Conservation (phyloP, 2,113 vertebrate genomes). For the Sorex fumeus region DNA sequence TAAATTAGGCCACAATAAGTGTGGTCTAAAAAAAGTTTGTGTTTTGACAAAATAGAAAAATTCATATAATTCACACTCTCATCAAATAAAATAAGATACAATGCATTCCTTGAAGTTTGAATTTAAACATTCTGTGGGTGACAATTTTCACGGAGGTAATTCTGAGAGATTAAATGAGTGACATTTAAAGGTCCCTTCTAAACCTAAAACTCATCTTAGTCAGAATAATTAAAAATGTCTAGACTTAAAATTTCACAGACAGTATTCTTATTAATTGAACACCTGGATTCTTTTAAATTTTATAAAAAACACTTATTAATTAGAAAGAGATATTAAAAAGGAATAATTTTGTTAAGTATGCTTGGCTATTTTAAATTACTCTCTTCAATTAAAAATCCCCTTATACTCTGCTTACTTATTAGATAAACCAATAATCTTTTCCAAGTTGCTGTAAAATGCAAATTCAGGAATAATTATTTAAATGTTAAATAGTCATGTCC, state of each 20-base stretch:
- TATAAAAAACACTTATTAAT: slow-evolving; percentile 60
- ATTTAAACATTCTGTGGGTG: neutral
- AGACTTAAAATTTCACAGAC: neutral
- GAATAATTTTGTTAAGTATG: slow-evolving; percentile 65
- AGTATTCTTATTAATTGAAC: slow-evolving; percentile 63
- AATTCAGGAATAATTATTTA: slow-evolving; percentile 72
- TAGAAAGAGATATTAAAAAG: slow-evolving; percentile 68
- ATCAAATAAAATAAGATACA: slow-evolving; percentile 50
- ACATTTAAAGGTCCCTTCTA: slow-evolving; percentile 31
- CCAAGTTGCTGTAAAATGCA: slow-evolving; percentile 62
- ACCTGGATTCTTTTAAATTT: slow-evolving; percentile 64
- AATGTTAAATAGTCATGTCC: slow-evolving; percentile 56
- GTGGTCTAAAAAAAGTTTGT: slow-evolving; percentile 35
- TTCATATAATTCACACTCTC: neutral
- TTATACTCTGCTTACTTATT: slow-evolving; percentile 70
- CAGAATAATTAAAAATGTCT: slow-evolving; percentile 63
- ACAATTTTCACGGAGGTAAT: slow-evolving; percentile 12
- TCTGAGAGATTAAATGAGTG: neutral
- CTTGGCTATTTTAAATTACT: slow-evolving; percentile 69
- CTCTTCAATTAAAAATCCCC: slow-evolving; percentile 72
- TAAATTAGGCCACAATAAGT: neutral
- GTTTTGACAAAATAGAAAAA: slow-evolving; percentile 25
- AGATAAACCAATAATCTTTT: slow-evolving; percentile 72
- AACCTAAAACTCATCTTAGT: slow-evolving; percentile 46
- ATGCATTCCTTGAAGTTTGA: slow-evolving; percentile 25